A percentile compares a stretch with the other conserved stretches of the same genome.
Evolutionary conservation across 2,113 vertebrate species (phyloP).

Genomic region (Pterocles gutturalis): DNA sequence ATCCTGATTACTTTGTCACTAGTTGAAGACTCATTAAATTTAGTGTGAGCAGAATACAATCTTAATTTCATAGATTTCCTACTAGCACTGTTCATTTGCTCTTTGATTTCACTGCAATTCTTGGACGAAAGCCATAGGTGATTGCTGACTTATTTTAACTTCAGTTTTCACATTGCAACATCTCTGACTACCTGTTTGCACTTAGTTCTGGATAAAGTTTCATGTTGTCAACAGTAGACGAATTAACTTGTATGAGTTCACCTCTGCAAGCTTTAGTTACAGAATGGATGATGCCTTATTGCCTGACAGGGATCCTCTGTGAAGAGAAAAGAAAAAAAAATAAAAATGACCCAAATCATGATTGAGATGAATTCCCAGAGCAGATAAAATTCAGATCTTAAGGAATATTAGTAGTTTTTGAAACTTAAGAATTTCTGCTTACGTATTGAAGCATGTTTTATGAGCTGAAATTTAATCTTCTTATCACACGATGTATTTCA

Average conservation of each 20-base stretch:
- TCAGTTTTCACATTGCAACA: neutral
- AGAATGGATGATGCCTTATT: neutral
- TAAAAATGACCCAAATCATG: neutral
- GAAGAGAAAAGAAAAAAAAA: neutral
- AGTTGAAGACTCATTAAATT: slow-evolving; percentile 7
- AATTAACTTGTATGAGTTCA: neutral
- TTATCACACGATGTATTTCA: neutral
- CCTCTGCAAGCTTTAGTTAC: neutral
- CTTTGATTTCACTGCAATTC: neutral
- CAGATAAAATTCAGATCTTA: neutral
- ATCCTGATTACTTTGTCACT: slow-evolving; percentile 19
- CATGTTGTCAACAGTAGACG: neutral
- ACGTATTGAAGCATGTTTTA: neutral
- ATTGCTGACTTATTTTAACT: neutral
- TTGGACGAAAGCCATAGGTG: neutral
- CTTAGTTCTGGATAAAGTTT: neutral
- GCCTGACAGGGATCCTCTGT: neutral
- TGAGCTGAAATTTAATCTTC: neutral
- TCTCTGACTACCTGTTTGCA: neutral
- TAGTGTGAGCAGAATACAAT: neutral
- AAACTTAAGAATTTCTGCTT: neutral
- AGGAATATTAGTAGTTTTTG: neutral
- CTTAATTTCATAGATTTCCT: slow-evolving; percentile 22
- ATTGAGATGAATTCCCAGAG: neutral
- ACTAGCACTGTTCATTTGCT: neutral